Base-by-base conservation (phyloP, 2,888 invertebrate species). In the Theretra japonica region DNA sequence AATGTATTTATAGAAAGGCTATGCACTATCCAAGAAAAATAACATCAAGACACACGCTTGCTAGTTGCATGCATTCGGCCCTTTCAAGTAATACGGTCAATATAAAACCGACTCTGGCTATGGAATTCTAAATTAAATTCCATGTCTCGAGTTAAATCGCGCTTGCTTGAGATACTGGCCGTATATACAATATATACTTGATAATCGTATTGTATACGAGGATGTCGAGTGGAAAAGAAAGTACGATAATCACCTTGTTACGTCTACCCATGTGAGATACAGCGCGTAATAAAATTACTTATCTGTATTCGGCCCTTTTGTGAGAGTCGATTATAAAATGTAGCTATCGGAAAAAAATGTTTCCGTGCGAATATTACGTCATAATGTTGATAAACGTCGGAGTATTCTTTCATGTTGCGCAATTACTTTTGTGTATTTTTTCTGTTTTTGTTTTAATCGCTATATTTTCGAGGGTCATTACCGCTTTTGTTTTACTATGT, bases 51-150 rank as follows among this genome's bases (percentile, higher is more conserved):
- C 71, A 73, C 75, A 70, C 72, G 73, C 75, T 75, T 48, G 74
- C 79, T 80, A 80, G 78, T 41, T 41, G 41, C 41, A 11, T 78
- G 78, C 28, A 28, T 73, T 73, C 74, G 73, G 77, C 73, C 73
- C 79, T 81, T 79, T 82, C 77, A 78, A 80, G 81, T 81, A 84
- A 83, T 80, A 82, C 81, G 83, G 83, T 86, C 83, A 85, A 84
- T 86, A 83, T 79, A 80, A 77, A 77, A 74, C 69, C 73, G 74
- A 74, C 72, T 73, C 71, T 72, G 70, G 76, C 76, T 78, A 79
- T 80, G 76, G 79, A 73, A 80, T 79, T 79, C 77, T 77, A 83
- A 79, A 86, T 87, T 83, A 85, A 87, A 88, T 88, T 88, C 82
- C 83, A 79, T 80, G 82, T 82, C 82, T 72, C 76, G 77, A 81